Percentiles rank a stretch among this genome's conserved stretches.
These are phyloP conservation scores for Leguminivora glycinivorella DNA, from an alignment of 1,140 invertebrate genomes.

Conservation along the genomic window DNA sequence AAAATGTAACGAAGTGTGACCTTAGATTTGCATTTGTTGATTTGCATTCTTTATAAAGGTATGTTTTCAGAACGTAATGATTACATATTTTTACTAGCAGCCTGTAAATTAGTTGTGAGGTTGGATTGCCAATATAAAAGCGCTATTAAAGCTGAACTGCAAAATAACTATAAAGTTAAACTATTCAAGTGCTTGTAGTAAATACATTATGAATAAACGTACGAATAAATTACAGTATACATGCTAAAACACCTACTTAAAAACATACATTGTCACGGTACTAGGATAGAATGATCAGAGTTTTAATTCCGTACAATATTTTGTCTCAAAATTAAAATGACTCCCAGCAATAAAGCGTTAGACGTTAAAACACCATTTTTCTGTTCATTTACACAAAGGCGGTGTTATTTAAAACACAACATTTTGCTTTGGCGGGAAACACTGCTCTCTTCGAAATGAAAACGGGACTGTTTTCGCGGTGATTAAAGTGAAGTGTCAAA, in stretches of 20 bases:
- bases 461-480: slow-evolving; percentile 72
- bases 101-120: too few species aligned
- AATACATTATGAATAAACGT: too few species aligned
- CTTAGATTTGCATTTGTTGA: neutral
- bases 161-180: too few species aligned
- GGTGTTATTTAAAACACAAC: slow-evolving; percentile 58
- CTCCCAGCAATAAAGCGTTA: slow-evolving; percentile 2
- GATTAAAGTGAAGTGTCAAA: slow-evolving; percentile 78
- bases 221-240: too few species aligned
- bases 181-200: too few species aligned
- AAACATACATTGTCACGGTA: neutral
- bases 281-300: neutral
- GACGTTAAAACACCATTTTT: slow-evolving; percentile 56
- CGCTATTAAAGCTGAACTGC: too few species aligned
- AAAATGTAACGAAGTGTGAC: slow-evolving; percentile 4
- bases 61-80: neutral
- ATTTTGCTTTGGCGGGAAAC: slow-evolving; percentile 51
- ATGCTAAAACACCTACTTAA: too few species aligned
- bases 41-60: neutral
- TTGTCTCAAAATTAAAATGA: slow-evolving; percentile 4
- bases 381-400: slow-evolving; percentile 58
- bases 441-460: slow-evolving; percentile 74
- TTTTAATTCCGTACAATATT: neutral
- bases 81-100: too few species aligned
- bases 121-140: too few species aligned